Evolutionary conservation across 2,113 vertebrate species (phyloP).

Genomic region (Pelmatolapia mariae): DNA sequence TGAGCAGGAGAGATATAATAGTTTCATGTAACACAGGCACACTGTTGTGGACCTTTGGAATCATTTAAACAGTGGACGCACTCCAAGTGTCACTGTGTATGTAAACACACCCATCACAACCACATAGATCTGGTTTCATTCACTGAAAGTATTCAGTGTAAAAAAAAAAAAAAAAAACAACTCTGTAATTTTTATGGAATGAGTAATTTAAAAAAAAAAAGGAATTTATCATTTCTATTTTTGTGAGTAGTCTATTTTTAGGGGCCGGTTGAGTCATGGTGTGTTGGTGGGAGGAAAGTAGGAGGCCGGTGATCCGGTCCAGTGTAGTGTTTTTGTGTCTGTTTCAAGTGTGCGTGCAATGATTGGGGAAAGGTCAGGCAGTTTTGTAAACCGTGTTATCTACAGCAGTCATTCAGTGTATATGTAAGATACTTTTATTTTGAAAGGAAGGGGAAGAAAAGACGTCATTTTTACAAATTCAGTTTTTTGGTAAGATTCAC

Average conservation of each 20-base stretch:
- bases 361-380: not conserved
- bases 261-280: slow-evolving; percentile 29
- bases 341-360: not conserved
- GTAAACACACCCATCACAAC: not conserved
- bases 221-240: slow-evolving; percentile 36
- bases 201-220: not conserved
- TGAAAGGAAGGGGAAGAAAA: not conserved
- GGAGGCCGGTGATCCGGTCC: not conserved
- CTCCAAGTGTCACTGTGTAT: not conserved
- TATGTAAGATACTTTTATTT: not conserved
- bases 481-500: not conserved
- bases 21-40: not conserved
- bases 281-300: not conserved
- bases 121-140: slow-evolving; percentile 12
- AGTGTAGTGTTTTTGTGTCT: not conserved
- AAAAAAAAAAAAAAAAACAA: not conserved
- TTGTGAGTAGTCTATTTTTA: slow-evolving; percentile 44
- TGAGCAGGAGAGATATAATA: not conserved
- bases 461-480: not conserved
- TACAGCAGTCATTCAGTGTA: not conserved
- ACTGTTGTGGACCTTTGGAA: not conserved
- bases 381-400: not conserved
- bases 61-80: not conserved
- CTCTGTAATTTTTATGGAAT: slow-evolving; percentile 27
- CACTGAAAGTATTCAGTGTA: not conserved